Percentiles rank a stretch among this genome's conserved stretches.
Conservation (phyloP, 2,888 invertebrate species). For the Drosophila pseudotakahashii region DNA sequence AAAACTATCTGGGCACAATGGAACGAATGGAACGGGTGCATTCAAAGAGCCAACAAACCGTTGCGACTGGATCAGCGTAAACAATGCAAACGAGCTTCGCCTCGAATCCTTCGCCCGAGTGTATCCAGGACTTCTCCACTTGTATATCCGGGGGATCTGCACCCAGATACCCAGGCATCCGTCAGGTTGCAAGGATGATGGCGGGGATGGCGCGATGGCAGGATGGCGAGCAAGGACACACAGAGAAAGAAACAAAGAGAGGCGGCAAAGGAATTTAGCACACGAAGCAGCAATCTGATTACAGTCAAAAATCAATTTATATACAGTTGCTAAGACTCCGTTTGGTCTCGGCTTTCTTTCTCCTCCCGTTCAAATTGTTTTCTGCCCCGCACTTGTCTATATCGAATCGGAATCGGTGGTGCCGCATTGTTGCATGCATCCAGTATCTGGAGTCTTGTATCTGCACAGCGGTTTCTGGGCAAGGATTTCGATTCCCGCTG, state of each 20-base stretch:
- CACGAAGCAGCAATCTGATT: slow-evolving; percentile 52
- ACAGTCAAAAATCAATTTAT: slow-evolving; percentile 61
- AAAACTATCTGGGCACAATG: slow-evolving; percentile 43
- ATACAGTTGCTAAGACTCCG: slow-evolving; percentile 44
- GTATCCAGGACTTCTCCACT: slow-evolving; percentile 89
- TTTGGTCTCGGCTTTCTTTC: slow-evolving; percentile 29
- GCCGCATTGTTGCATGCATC: slow-evolving; percentile 49
- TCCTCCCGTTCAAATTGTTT: slow-evolving; percentile 32
- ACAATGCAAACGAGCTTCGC: slow-evolving; percentile 89
- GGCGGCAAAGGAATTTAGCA: slow-evolving; percentile 36
- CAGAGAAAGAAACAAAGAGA: slow-evolving; percentile 6
- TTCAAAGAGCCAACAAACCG: slow-evolving; percentile 85
- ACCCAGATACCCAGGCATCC: slow-evolving; percentile 29
- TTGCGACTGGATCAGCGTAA: slow-evolving; percentile 88
- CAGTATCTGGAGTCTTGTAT: slow-evolving; percentile 14
- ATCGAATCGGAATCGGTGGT: slow-evolving; percentile 16
- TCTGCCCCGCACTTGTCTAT: slow-evolving; percentile 27
- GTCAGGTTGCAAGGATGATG: slow-evolving; percentile 27
- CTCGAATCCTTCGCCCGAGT: slow-evolving; percentile 89
- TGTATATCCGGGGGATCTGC: slow-evolving; percentile 89
- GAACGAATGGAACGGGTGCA: slow-evolving; percentile 50
- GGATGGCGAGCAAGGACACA: slow-evolving; percentile 11
- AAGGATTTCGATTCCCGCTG: slow-evolving; percentile 9
- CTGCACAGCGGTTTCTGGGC: slow-evolving; percentile 10
- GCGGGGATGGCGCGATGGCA: background rate